Conservation (phyloP, 2,113 vertebrate species). For the Festucalex cinctus region DNA sequence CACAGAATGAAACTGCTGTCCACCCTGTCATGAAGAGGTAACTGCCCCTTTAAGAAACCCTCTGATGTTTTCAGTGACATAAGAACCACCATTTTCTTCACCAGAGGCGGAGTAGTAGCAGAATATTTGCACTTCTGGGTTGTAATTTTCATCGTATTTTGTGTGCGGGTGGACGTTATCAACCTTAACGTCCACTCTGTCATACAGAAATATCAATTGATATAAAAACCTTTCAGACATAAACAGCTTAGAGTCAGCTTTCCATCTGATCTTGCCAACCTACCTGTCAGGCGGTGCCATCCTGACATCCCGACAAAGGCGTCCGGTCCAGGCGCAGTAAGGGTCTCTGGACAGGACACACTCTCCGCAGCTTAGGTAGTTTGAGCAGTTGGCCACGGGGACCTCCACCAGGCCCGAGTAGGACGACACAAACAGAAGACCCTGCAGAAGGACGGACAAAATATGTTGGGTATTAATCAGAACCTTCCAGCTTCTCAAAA, state of each 20-base stretch:
- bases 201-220: neutral
- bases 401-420: slow-evolving; percentile 79
- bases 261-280: neutral
- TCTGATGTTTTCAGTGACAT: neutral
- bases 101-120: neutral
- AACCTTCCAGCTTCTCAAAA: too few species aligned
- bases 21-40: neutral
- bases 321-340: slow-evolving; percentile 86
- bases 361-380: slow-evolving; percentile 87
- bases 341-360: slow-evolving; percentile 88
- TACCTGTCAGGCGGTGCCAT: slow-evolving; percentile 69
- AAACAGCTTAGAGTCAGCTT: too few species aligned
- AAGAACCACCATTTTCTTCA: neutral
- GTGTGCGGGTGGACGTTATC: neutral
- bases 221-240: too few species aligned
- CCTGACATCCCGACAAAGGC: slow-evolving; percentile 67
- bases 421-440: slow-evolving; percentile 81
- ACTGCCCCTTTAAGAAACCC: neutral
- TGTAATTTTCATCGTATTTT: neutral
- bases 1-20: neutral
- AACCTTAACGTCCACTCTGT: neutral
- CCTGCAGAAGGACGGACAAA: slow-evolving; percentile 61
- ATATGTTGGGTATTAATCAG: neutral
- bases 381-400: slow-evolving; percentile 85
- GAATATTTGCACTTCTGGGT: neutral